Percentiles rank a stretch among this genome's conserved stretches.
These are phyloP conservation scores for Caiman crocodilus DNA, from an alignment of 2,797 vertebrate genomes.

Conservation along the genomic window DNA sequence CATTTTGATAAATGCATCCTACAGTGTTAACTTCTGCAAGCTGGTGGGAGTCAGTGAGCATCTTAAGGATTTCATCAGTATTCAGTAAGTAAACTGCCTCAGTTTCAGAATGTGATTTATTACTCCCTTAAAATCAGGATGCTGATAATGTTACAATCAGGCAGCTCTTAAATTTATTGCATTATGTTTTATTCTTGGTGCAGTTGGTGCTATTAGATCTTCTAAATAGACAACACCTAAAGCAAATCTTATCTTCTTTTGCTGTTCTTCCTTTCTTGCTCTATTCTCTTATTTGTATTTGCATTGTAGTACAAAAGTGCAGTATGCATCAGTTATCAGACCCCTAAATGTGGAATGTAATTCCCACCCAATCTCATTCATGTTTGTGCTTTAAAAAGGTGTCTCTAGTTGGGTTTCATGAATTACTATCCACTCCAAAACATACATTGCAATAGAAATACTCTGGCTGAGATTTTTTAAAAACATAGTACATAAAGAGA, in stretches of 20 bases:
- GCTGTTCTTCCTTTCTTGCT: neutral
- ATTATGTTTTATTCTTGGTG: neutral
- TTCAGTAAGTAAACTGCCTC: conserved; percentile 81
- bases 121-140: neutral
- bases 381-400: neutral
- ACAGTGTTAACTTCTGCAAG: conserved; percentile 86
- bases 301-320: neutral
- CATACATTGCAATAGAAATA: neutral
- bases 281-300: neutral
- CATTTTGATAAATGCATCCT: conserved; percentile 87
- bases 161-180: neutral
- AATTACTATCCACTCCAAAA: neutral
- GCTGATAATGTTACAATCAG: neutral
- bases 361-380: too few species aligned
- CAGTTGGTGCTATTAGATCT: neutral
- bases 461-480: neutral
- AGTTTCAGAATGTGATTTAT: neutral
- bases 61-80: conserved; percentile 85
- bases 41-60: conserved; percentile 84
- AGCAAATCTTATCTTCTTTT: neutral
- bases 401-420: neutral
- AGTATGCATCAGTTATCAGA: neutral
- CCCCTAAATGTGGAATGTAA: neutral
- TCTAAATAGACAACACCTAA: neutral
- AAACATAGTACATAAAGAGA: neutral